Base-by-base conservation (phyloP, 1,140 invertebrate genomes). In the Sinonovacula constricta region DNA sequence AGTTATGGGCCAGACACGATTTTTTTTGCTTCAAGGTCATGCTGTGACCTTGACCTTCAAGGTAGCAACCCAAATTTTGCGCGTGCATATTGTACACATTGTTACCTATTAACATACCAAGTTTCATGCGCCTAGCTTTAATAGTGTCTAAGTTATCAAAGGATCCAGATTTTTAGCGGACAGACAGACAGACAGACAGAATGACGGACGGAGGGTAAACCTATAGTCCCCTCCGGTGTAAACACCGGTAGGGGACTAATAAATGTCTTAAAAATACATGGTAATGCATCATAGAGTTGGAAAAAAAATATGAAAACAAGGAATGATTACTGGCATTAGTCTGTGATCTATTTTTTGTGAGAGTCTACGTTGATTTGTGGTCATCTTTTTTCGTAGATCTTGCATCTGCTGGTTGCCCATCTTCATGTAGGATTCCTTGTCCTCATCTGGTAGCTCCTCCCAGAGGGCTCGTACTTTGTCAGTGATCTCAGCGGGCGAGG, bases 401-500 rank as follows among this genome's bases (percentile, higher is more conserved):
- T 78, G 62, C 57, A 68, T 68, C 30, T 60, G 56, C 22, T 59
- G 34, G 12, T 31, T 28, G n/a, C 75, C 75, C 7, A 15, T n/a
- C 34, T 49, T 33, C 5, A 28, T 57, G n/a, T n/a, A 78, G 10
- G 18, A n/a, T 34, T 39, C 24, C 34, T 68, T 78, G 12, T 69
- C 75, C n/a, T 45, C 22, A 22, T 69, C 75, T 31, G 75, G 31
- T 28, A 78, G 26, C 39, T 63, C 45, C n/a, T 53, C 39, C 75
- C 75, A 78, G 24, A 28, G 24, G 12, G 30, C 18, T 34, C 49
- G 39, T 3, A 78, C 75, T 15, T 22, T 62, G 1, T 1, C 2
- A 2, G 75, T 68, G 15, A 78, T 70, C 24, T 62, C 56, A 36
- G 69, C 75, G 51, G 39, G 53, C n/a, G 30, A 62, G 1, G 36